Conservation (phyloP, 2,888 invertebrate genomes). For the Torymus aiolomorphi region DNA sequence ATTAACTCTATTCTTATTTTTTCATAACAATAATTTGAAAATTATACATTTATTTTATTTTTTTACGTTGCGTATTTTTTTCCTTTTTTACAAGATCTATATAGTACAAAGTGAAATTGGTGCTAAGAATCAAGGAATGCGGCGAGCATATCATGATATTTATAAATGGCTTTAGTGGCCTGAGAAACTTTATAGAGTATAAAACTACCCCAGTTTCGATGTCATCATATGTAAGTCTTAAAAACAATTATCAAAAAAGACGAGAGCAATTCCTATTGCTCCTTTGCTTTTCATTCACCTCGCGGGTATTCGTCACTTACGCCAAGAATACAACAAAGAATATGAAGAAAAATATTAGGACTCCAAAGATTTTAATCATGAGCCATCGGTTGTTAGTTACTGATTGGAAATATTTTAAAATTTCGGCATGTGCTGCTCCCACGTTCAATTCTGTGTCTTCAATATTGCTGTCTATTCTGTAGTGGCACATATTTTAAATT, state of each 20-base stretch:
- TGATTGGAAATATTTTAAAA: slow-evolving; percentile 97
- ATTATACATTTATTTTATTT: slow-evolving; percentile 59
- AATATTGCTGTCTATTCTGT: slow-evolving; percentile 97
- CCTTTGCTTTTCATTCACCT: slow-evolving; percentile 12
- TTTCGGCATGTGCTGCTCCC: slow-evolving; percentile 97
- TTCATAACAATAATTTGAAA: slow-evolving; percentile 54
- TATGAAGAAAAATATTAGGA: slow-evolving; percentile 98
- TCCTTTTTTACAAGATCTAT: slow-evolving; percentile 58
- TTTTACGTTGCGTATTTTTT: slow-evolving; percentile 37
- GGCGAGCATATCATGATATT: slow-evolving; percentile 48
- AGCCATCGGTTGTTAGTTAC: slow-evolving; percentile 98
- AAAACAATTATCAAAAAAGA: slow-evolving; percentile 43
- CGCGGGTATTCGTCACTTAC: slow-evolving; percentile 74
- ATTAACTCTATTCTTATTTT: slow-evolving; percentile 59
- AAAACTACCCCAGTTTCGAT: slow-evolving; percentile 44
- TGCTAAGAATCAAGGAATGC: slow-evolving; percentile 61
- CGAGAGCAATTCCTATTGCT: slow-evolving; percentile 10
- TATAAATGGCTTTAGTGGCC: slow-evolving; percentile 41
- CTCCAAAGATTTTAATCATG: slow-evolving; percentile 99
- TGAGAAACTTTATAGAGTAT: slow-evolving; percentile 37
- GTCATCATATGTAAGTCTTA: slow-evolving; percentile 30
- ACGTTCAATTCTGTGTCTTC: slow-evolving; percentile 97
- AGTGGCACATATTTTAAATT: too few species aligned
- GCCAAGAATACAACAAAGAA: slow-evolving; percentile 98
- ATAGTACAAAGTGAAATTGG: slow-evolving; percentile 54